Evolutionary conservation across 2,797 vertebrate genomes (phyloP).

Genomic region (Nyctalus aviator): DNA sequence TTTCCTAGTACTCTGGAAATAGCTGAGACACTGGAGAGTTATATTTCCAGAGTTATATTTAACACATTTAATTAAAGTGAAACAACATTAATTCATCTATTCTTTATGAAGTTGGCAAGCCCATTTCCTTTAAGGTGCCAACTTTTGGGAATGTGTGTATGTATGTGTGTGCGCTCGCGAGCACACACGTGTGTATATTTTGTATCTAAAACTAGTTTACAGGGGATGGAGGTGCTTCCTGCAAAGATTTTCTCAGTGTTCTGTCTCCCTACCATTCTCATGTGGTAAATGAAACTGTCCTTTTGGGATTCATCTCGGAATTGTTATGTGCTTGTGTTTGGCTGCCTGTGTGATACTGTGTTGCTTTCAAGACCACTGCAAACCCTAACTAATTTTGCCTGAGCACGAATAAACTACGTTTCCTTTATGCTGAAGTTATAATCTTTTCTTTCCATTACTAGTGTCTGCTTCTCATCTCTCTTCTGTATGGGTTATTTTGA

Average conservation of each 20-base stretch:
- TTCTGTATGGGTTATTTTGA: background rate
- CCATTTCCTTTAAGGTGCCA: background rate
- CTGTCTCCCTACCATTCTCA: background rate
- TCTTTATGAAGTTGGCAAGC: conserved; percentile 64
- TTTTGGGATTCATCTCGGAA: conserved; percentile 44
- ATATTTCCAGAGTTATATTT: conserved; percentile 52
- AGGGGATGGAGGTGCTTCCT: conserved; percentile 2
- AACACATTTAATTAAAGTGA: conserved; percentile 61
- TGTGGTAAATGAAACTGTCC: background rate
- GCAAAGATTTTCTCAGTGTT: conserved; percentile 26
- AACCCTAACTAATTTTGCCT: background rate
- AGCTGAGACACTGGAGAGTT: conserved; percentile 23
- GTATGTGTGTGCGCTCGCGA: background rate
- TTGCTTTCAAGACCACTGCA: background rate
- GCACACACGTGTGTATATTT: background rate
- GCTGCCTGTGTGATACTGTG: background rate
- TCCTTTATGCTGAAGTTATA: background rate
- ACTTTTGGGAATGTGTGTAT: background rate
- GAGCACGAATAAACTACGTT: conserved; percentile 10
- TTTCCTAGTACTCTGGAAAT: conserved; percentile 30
- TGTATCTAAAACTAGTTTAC: conserved; percentile 23
- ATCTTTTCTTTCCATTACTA: background rate
- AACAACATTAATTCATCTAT: conserved; percentile 53
- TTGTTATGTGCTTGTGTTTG: background rate
- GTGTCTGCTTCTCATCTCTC: background rate